phyloP scores from a whole-genome alignment of 2,888 invertebrate genomes.

The Chalcosyrphus nemorum region DNA sequence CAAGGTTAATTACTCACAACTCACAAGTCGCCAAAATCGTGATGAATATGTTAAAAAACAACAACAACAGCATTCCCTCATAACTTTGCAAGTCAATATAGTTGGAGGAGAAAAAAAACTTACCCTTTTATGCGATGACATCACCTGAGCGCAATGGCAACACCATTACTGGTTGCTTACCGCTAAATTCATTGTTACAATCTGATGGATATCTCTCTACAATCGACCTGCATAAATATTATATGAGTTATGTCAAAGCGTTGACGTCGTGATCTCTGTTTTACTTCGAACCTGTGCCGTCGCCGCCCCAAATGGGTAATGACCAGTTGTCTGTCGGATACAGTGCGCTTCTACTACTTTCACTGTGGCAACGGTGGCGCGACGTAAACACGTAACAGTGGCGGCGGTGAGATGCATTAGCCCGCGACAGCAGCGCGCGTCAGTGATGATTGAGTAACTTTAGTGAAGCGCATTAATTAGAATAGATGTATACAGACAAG shows the following conservation, averaged over 20 bases:
- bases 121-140: conserved; percentile 48
- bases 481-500: too few relatives aligned
- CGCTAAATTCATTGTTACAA: conserved; percentile 11
- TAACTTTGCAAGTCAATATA: conserved; percentile 28
- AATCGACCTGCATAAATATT: conserved; percentile 17
- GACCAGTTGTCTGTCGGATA: conserved; percentile 29
- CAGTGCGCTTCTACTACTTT: conserved; percentile 44
- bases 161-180: conserved; percentile 18
- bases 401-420: conserved; percentile 54
- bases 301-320: conserved; percentile 53
- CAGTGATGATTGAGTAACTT: conserved; percentile 67
- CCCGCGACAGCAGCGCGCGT: conserved; percentile 63
- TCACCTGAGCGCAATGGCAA: neutral
- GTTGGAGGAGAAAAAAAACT: neutral
- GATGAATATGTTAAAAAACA: conserved; percentile 30
- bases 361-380: conserved; percentile 41
- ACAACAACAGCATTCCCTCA: conserved; percentile 10
- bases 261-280: conserved; percentile 24
- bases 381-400: conserved; percentile 64
- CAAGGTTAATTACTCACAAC: conserved; percentile 44
- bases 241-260: conserved; percentile 59
- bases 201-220: conserved; percentile 28
- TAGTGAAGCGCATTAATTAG: conserved; percentile 70
- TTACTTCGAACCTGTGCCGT: too few relatives aligned
- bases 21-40: conserved; percentile 38